Percentiles rank a stretch among this genome's conserved stretches.
Evolutionary conservation across 2,113 vertebrate genomes (phyloP).

Genomic region (human): DNA sequence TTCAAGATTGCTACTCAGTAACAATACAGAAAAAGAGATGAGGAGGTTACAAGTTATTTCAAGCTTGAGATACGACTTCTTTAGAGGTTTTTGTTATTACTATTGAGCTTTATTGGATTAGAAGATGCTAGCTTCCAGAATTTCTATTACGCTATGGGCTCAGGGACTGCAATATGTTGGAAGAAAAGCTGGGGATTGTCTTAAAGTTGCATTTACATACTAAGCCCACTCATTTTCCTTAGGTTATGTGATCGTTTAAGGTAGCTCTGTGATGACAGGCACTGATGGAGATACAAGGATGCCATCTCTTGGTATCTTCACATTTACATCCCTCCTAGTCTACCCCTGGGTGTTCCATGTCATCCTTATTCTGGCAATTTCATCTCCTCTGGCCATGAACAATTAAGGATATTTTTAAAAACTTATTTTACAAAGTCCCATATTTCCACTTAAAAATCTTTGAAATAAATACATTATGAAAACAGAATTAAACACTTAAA

Average conservation of each 20-base stretch:
- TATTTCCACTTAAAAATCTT: conserved; percentile 7
- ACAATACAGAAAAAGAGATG: background rate
- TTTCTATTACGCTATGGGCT: background rate
- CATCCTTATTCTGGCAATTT: background rate
- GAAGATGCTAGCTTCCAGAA: background rate
- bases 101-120: background rate
- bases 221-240: background rate
- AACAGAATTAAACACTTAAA: conserved; percentile 17
- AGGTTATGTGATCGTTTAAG: background rate
- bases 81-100: background rate
- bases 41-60: background rate
- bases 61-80: background rate
- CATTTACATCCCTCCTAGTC: background rate
- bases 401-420: background rate
- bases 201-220: background rate
- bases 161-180: background rate
- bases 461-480: background rate
- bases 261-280: background rate
- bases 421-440: background rate
- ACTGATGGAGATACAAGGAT: background rate
- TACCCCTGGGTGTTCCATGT: fast-evolving
- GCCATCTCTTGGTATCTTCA: background rate
- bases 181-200: background rate
- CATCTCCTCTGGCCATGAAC: background rate
- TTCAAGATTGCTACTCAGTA: background rate